phyloP scores from a whole-genome alignment of 2,797 vertebrate species.

The Centroberyx gerrardi region DNA sequence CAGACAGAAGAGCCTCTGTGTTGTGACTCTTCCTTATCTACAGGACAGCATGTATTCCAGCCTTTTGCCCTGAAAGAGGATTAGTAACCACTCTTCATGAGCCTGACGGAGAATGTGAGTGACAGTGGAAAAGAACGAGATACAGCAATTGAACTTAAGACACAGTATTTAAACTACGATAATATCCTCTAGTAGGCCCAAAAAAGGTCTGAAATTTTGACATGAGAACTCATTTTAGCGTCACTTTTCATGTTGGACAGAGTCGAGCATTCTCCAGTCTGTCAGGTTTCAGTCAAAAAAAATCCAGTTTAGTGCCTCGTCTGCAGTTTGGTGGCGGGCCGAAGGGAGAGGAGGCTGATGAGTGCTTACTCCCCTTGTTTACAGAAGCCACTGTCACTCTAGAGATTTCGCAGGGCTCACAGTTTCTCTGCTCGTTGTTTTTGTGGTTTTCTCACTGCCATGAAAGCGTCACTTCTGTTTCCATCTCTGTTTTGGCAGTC shows the following conservation, averaged over 20 bases:
- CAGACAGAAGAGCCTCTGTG: conserved; percentile 9
- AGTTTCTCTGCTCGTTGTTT: conserved; percentile 26
- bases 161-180: background rate
- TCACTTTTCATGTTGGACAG: too few species aligned
- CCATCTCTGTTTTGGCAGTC: background rate
- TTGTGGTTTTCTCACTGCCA: conserved; percentile 29
- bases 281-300: background rate
- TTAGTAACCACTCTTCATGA: background rate
- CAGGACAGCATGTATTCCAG: conserved; percentile 16
- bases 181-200: background rate
- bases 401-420: conserved; percentile 14
- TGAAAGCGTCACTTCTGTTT: conserved; percentile 46
- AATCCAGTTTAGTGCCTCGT: conserved; percentile 7
- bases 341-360: background rate
- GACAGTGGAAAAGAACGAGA: background rate
- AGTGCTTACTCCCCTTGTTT: conserved; percentile 9
- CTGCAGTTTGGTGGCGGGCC: conserved; percentile 29
- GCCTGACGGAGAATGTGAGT: conserved; percentile 9
- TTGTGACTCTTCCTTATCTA: conserved; percentile 35
- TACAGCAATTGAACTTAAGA: background rate
- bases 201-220: background rate
- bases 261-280: background rate
- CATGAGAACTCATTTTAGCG: too few species aligned
- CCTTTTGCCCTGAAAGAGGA: conserved; percentile 20
- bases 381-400: conserved; percentile 39